phyloP scores from a whole-genome alignment of 2,113 vertebrate genomes.

The Tauraco erythrolophus region DNA sequence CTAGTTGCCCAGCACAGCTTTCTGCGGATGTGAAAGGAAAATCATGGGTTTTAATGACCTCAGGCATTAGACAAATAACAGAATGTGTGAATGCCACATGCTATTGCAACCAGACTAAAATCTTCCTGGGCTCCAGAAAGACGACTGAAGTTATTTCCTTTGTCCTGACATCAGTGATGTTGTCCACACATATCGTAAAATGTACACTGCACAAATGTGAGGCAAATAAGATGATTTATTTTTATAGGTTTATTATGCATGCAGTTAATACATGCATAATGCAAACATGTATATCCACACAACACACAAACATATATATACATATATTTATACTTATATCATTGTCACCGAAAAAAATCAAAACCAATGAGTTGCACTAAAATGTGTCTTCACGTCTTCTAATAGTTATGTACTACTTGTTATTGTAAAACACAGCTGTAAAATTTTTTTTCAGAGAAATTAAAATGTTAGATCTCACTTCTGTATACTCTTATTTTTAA shows the following conservation, averaged over 20 bases:
- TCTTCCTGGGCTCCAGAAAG: not conserved
- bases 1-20: not conserved
- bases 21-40: not conserved
- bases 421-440: not conserved
- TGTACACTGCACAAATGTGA: not conserved
- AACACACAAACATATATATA: constrained; percentile 14
- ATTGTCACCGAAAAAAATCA: not conserved
- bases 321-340: not conserved
- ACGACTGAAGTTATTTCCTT: not conserved
- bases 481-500: not conserved
- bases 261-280: constrained; percentile 46
- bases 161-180: not conserved
- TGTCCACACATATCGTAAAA: not conserved
- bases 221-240: constrained; percentile 19
- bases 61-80: constrained; percentile 3
- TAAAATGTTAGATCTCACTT: not conserved
- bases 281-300: not conserved
- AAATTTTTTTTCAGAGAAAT: constrained; percentile 13
- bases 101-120: not conserved
- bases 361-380: constrained; percentile 6
- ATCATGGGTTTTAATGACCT: constrained; percentile 27
- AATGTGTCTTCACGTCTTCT: not conserved
- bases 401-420: not conserved
- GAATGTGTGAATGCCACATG: constrained; percentile 17
- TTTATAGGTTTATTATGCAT: constrained; percentile 30